Evolutionary conservation across 2,113 vertebrate genomes (phyloP), one percentile per base, ranked within the genome.

Genomic region (Eubucco bourcierii): DNA sequence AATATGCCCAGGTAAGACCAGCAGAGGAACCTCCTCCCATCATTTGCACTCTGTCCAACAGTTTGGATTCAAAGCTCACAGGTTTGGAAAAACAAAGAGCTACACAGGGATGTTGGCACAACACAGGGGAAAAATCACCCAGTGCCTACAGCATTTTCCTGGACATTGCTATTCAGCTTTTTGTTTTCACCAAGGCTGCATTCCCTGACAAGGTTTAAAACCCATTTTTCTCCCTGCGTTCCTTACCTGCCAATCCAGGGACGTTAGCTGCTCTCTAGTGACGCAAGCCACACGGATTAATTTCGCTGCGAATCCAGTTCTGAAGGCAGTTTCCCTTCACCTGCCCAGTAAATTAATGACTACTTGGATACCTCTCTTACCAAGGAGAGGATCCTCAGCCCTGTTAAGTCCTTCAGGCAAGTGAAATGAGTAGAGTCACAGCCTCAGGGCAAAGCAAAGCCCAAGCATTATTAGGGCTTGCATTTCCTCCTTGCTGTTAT

Each of bases 141-240:
- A 1, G 41, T 27, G 33, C 56, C 68, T 78, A 21, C 61, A 60
- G 73, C 44, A 25, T 64, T 65, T 71, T 37, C 76, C 72, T 74
- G 84, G 61, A 67, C 50, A 3, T 21, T 79, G 72, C 15, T 6
- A 37, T 72, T 80, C 60, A 89, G 80, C 28, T 27, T 37, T 87
- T 60, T 67, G 65, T 83, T 86, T 80, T 52, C 61, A 39, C 1
- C 14, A 90, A 34, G 1, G 4, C 53, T 31, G 76, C 84, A 66
- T 75, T 92, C 70, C 61, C 87, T 46, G 77, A 88, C 65, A 61
- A 92, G 82, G 82, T 88, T 95, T 81, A 61, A 94, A 96, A 58
- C 21, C 66, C 63, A 78, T 94, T 95, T 90, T 82, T 70, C 90
- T 88, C 70, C 63, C 59, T 78, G 4, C 7, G 4, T 37, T 84